Conservation (phyloP, 2,888 invertebrate species). For the Lithophane ornitopus region DNA sequence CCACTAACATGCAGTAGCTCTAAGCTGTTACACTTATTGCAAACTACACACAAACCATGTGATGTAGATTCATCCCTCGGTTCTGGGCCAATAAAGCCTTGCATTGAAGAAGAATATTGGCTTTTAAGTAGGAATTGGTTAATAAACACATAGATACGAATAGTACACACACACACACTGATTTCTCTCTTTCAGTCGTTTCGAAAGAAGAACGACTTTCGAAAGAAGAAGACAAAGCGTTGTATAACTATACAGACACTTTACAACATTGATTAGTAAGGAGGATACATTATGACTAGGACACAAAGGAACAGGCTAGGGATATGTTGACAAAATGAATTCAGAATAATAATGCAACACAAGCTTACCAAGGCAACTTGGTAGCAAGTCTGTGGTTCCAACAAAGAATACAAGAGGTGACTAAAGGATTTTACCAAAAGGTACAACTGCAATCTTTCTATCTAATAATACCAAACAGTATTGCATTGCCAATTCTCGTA, state of each 20-base stretch:
- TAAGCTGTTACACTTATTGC: slow-evolving; percentile 1
- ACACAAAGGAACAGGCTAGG: not conserved
- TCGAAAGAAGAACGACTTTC: too few relatives aligned
- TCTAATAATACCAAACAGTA: not conserved
- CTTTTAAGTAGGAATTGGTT: not conserved
- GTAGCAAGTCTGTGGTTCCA: not conserved
- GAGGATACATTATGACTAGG: not conserved
- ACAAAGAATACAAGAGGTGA: not conserved
- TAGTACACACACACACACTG: too few relatives aligned
- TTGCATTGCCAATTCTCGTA: too few relatives aligned
- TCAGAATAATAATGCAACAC: not conserved
- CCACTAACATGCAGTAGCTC: slow-evolving; percentile 25
- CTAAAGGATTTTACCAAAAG: not conserved
- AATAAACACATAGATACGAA: not conserved
- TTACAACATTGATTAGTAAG: too few relatives aligned
- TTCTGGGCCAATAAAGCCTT: slow-evolving; percentile 47
- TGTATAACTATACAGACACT: too few relatives aligned
- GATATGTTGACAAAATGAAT: not conserved
- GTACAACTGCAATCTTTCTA: not conserved
- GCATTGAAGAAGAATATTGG: slow-evolving; percentile 26
- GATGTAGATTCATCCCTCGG: slow-evolving; percentile 9
- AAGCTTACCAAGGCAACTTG: not conserved
- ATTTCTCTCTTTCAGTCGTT: too few relatives aligned
- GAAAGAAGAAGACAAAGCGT: too few relatives aligned
- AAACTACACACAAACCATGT: slow-evolving; percentile 43